Conservation (phyloP, 2,113 vertebrate species). For the Bujurquina vittata region DNA sequence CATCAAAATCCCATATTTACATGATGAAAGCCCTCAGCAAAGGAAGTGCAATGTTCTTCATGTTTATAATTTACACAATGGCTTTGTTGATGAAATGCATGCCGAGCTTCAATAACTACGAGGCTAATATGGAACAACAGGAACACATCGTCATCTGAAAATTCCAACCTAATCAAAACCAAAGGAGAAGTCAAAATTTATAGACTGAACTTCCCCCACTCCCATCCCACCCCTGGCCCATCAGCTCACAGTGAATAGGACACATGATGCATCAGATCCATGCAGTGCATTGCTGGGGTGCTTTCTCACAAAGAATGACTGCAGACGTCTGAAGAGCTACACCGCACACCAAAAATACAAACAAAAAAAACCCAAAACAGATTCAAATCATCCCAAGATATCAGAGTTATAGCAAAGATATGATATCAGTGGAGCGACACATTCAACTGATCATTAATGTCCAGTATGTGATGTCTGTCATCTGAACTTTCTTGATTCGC, state of each 20-base stretch:
- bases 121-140: constrained; percentile 79
- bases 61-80: constrained; percentile 78
- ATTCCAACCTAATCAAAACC: constrained; percentile 56
- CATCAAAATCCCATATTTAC: constrained; percentile 78
- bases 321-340: constrained; percentile 80
- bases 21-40: constrained; percentile 79
- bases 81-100: constrained; percentile 85
- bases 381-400: constrained; percentile 84
- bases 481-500: constrained; percentile 8
- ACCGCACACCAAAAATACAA: constrained; percentile 82
- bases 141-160: constrained; percentile 81
- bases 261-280: constrained; percentile 86
- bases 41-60: constrained; percentile 81
- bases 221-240: constrained; percentile 7
- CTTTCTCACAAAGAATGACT: constrained; percentile 69
- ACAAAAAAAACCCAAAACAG: constrained; percentile 32
- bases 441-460: constrained; percentile 72
- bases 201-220: constrained; percentile 70
- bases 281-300: constrained; percentile 84
- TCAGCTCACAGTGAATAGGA: constrained; percentile 88
- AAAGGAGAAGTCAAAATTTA: constrained; percentile 53
- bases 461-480: constrained; percentile 59
- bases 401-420: constrained; percentile 83
- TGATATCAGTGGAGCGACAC: constrained; percentile 74
- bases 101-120: constrained; percentile 85